Evolutionary conservation across 2,888 invertebrate genomes (phyloP).

Genomic region (Allacma fusca): DNA sequence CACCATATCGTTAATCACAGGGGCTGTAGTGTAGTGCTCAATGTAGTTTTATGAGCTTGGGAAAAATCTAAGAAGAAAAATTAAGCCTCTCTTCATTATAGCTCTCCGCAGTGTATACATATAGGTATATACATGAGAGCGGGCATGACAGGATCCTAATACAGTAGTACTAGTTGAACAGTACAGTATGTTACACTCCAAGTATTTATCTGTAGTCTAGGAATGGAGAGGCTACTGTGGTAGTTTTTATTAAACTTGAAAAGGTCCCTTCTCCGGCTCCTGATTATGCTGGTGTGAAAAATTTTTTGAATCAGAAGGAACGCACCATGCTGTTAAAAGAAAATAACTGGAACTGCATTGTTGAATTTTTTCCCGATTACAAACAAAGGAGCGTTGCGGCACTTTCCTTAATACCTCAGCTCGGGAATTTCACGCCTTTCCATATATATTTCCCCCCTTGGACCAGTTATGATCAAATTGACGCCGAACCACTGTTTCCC

Average conservation of each 20-base stretch:
- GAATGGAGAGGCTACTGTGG: not conserved
- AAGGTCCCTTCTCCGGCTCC: not conserved
- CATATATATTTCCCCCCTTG: not conserved
- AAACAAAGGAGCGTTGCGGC: constrained; percentile 5
- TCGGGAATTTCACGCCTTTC: not conserved
- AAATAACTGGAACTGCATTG: constrained; percentile 27
- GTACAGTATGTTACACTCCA: too few species aligned
- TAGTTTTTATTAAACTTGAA: not conserved
- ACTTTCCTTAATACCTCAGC: not conserved
- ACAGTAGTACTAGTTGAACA: too few species aligned
- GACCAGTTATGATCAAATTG: not conserved
- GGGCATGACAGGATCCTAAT: too few species aligned
- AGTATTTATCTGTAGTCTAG: too few species aligned
- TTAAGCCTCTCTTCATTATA: constrained; percentile 16
- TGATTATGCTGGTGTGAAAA: constrained; percentile 6
- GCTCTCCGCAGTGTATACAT: too few species aligned
- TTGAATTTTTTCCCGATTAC: not conserved
- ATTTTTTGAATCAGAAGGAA: constrained; percentile 16
- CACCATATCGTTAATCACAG: constrained; percentile 24
- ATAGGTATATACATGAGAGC: too few species aligned
- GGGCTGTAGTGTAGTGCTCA: not conserved
- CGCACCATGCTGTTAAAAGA: not conserved
- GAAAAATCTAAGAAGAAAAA: constrained; percentile 2
- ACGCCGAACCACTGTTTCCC: too few species aligned
- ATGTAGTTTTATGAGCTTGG: constrained; percentile 27